A percentile compares a stretch with the other conserved stretches of the same genome.
Conservation (phyloP, 2,888 invertebrate genomes). For the Dynastes tityus region DNA sequence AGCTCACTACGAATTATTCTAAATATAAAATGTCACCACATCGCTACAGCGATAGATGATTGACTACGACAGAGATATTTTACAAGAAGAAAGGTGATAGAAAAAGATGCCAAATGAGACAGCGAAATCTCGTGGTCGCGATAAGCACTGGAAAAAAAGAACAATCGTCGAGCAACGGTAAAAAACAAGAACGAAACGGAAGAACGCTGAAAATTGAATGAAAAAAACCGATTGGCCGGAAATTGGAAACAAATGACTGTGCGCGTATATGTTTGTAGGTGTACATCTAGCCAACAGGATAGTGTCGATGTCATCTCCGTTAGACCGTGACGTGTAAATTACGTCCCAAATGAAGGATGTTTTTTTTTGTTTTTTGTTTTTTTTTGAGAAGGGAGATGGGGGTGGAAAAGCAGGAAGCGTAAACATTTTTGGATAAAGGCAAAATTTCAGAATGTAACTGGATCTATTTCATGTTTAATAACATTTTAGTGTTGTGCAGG, state of each 20-base stretch:
- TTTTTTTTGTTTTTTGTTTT: too few species aligned
- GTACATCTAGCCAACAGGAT: conserved; percentile 45
- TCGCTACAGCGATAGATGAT: background rate
- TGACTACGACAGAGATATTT: background rate
- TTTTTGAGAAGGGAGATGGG: too few species aligned
- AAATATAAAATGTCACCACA: background rate
- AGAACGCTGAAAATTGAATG: conserved; percentile 66
- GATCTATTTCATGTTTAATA: too few species aligned
- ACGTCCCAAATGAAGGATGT: conserved; percentile 41
- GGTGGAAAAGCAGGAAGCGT: too few species aligned
- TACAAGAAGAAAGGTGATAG: background rate
- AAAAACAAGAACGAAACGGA: conserved; percentile 63
- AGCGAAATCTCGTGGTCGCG: background rate
- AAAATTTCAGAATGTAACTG: too few species aligned
- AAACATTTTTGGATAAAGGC: too few species aligned
- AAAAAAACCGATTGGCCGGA: conserved; percentile 65
- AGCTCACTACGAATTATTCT: background rate
- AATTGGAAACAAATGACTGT: conserved; percentile 68
- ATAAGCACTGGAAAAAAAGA: too few species aligned
- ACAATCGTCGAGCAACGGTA: conserved; percentile 14
- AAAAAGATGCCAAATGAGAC: conserved; percentile 1
- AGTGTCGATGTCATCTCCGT: conserved; percentile 60
- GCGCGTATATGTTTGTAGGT: conserved; percentile 47
- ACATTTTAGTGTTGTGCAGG: too few species aligned
- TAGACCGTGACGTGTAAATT: conserved; percentile 63